Base-by-base conservation (phyloP, 1,140 invertebrate genomes). In the Heliothis virescens region DNA sequence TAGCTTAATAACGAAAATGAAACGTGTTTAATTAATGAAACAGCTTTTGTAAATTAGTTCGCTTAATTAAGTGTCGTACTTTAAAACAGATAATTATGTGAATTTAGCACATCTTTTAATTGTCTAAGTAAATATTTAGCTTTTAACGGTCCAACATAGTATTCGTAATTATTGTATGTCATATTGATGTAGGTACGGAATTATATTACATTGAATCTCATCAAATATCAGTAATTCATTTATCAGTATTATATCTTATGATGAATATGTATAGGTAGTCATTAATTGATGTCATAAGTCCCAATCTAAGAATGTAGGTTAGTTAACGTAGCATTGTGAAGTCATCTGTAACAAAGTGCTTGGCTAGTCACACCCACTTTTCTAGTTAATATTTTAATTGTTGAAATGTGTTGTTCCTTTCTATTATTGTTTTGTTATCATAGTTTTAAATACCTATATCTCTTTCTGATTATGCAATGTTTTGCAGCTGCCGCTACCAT, bases 111-210 rank as follows among this genome's bases (percentile, higher is more conserved):
- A 41, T 60, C 48, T 18, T 53, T 71, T 63, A 76, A 34, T 53
- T 76, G 60, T 76, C 60, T 63, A 53, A 50, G 57, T 87, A 87
- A 88, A 79, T 89, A 83, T 89, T 84, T 90, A 91, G 89, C 87
- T 89, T 88, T 87, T 90, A 91, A 91, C 85, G 90, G 88, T 93
- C 89, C 90, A 91, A 91, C 87, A 81, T 48, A 81, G 59, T 21
- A 67, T 77, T 81, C 79, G 63, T 82, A 77, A 77, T 75, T 59
- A 79, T 79, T 78, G 82, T 86, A 84, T 85, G 76, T 81, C 83
- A 82, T 86, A 84, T 84, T 79, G 83, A 77, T 86, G 82, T 63
- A 57, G 63, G 87, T 90, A 87, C 81, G 87, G 79, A 85, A 78
- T 75, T 63, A 83, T 75, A 57, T 81, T 82, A 85, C 81, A 83